Conservation (phyloP, 2,888 invertebrate genomes). For the Philonicus albiceps region DNA sequence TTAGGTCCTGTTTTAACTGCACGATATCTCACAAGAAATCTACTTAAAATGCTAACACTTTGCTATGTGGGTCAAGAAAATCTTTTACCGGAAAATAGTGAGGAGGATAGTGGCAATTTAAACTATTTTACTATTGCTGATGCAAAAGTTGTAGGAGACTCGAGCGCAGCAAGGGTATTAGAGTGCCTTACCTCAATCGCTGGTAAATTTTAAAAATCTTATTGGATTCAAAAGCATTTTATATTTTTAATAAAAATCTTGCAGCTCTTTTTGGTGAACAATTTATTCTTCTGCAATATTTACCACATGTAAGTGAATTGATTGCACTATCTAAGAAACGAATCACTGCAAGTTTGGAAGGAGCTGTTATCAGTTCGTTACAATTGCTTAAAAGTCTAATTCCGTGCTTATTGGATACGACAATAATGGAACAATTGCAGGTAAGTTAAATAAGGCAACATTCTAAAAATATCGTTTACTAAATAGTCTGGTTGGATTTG, state of each 20-base stretch:
- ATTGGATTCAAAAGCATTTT: not conserved
- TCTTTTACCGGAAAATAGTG: constrained; percentile 66
- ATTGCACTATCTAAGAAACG: constrained; percentile 81
- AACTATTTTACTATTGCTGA: constrained; percentile 72
- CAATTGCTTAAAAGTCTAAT: constrained; percentile 81
- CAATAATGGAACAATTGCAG: constrained; percentile 87
- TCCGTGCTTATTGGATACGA: constrained; percentile 82
- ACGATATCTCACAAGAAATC: constrained; percentile 86
- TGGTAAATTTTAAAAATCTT: constrained; percentile 64
- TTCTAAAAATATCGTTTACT: not conserved
- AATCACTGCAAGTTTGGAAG: constrained; percentile 85
- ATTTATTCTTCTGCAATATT: constrained; percentile 85
- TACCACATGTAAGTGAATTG: constrained; percentile 88
- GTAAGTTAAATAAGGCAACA: constrained; percentile 61
- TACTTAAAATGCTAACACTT: constrained; percentile 90
- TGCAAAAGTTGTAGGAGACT: constrained; percentile 77
- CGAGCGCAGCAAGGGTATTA: constrained; percentile 84
- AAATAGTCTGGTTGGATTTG: too few relatives aligned
- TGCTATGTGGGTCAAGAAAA: constrained; percentile 91
- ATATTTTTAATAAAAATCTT: constrained; percentile 26
- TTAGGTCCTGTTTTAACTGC: constrained; percentile 94
- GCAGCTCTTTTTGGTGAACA: constrained; percentile 86
- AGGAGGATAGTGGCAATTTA: constrained; percentile 62
- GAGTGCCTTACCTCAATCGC: constrained; percentile 90
- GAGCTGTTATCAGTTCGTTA: constrained; percentile 84